Conservation (phyloP, 2,888 invertebrate species). For the Chorisops tibialis region DNA sequence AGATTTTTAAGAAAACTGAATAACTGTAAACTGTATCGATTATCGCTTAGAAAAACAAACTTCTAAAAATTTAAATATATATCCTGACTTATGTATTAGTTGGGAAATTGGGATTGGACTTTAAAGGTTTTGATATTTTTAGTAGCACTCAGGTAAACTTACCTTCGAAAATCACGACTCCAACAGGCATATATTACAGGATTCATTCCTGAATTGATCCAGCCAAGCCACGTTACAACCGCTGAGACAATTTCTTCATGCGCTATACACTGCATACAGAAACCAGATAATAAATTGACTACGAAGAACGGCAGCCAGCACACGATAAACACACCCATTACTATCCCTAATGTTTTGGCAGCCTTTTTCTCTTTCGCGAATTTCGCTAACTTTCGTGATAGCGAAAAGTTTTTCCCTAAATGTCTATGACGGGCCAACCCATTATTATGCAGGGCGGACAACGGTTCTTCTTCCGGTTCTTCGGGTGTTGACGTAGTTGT, state of each 20-base stretch:
- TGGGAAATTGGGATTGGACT: too few relatives aligned
- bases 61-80: too few relatives aligned
- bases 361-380: slow-evolving; percentile 97
- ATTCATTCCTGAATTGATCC: slow-evolving; percentile 96
- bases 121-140: too few relatives aligned
- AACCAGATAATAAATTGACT: slow-evolving; percentile 85
- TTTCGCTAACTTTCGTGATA: slow-evolving; percentile 89
- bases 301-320: slow-evolving; percentile 98
- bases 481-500: slow-evolving; percentile 64
- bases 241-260: slow-evolving; percentile 84
- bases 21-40: too few relatives aligned
- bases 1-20: too few relatives aligned
- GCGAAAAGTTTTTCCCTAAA: slow-evolving; percentile 83
- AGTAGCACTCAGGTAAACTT: slow-evolving; percentile 44
- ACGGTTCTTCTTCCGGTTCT: slow-evolving; percentile 64
- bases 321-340: slow-evolving; percentile 94
- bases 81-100: too few relatives aligned
- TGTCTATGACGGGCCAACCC: slow-evolving; percentile 70
- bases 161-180: slow-evolving; percentile 94
- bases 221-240: slow-evolving; percentile 90
- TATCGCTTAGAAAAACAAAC: too few relatives aligned
- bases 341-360: slow-evolving; percentile 93
- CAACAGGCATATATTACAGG: slow-evolving; percentile 98
- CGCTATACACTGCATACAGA: slow-evolving; percentile 82
- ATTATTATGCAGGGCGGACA: slow-evolving; percentile 74